Base-by-base conservation (phyloP, 2,888 invertebrate genomes). In the Machimus atricapillus region DNA sequence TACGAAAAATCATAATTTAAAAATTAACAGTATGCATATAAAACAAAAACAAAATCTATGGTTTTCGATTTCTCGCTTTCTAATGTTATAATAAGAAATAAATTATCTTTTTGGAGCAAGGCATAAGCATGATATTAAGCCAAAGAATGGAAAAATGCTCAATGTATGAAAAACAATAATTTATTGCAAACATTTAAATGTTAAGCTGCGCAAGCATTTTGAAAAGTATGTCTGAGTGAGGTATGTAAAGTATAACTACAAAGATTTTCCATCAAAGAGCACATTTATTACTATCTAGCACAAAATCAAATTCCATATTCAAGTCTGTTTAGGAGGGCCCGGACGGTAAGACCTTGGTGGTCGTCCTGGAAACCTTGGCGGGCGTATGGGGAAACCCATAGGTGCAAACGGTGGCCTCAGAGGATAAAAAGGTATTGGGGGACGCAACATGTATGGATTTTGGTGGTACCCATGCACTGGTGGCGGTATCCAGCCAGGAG, bases 401-500 rank as follows among this genome's bases (percentile, higher is more conserved):
- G 83, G 66, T 73, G 16, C 12, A 43, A 83, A 83, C n/a, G 58
- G 83, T 23, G 83, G 83, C n/a, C 83, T 58, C 27, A 66, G 4
- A n/a, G 66, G 40, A 16, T 58, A 83, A 23, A 40, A 66, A 6
- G 66, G 83, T 27, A 79, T 66, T 37, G 58, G 78, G 2, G 27
- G 86, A 37, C 86, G 76, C 16, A 77, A 31, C 76, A 86, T 86
- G 52, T 56, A 56, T 8, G 77, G 86, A 77, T 77, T n/a, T 27
- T 77, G 40, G 12, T 56, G 56, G 23, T 77, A 86, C 7, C 37
- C 66, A n/a, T 19, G 83, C 16, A 86, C 19, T 23, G 77, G 77
- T 40, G 86, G 76, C 14, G 86, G 56, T 0, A 86, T 58, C 86
- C 86, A 86, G 34, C 86, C 52, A n/a, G 56, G 37, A 6, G 52